Base-by-base conservation (phyloP, 1,140 invertebrate genomes). In the Camponotus floridanus region DNA sequence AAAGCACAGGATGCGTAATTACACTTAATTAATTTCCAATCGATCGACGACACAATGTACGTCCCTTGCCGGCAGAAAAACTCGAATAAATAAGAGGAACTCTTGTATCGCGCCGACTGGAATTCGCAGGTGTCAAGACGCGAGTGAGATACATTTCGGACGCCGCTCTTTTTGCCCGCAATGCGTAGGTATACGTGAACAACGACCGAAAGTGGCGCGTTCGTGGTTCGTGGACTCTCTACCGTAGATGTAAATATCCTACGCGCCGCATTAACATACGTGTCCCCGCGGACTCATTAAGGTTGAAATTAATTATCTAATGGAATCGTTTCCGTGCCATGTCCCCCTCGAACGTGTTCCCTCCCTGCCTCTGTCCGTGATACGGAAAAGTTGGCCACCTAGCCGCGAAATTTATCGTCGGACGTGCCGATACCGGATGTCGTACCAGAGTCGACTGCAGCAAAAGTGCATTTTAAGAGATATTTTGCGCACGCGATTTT, bases 171-270 rank as follows among this genome's bases (percentile, higher is more conserved):
- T 86, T 71, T 85, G 71, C 85, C 73, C 70, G 5, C 67, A 7
- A 86, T 90, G 87, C 88, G 73, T 85, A 86, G 87, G 92, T 92
- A 91, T 89, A 91, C 76, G 88, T 81, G 84, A 89, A 86, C 74
- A 85, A 83, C 86, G 76, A 61, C 59, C 88, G 86, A 91, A 91
- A 91, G 86, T 90, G 89, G 81, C 4, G 48, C 79, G 76, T 89
- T 91, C 89, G 87, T 90, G 86, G 76, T 89, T 91, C 89, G 85
- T 87, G 62, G 91, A 18, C 48, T 51, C 48, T 51, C 93, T 94
- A 93, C 93, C 92, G 92, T 93, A 92, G 93, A 94, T 94, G 93
- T 94, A 94, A 94, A 94, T 94, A 92, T 93, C 92, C 92, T 91
- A 92, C 91, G 89, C 91, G 90, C 80, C 93, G 88, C 91, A 94